Base-by-base conservation (phyloP, 1,140 invertebrate genomes). In the Oedothorax gibbosus region DNA sequence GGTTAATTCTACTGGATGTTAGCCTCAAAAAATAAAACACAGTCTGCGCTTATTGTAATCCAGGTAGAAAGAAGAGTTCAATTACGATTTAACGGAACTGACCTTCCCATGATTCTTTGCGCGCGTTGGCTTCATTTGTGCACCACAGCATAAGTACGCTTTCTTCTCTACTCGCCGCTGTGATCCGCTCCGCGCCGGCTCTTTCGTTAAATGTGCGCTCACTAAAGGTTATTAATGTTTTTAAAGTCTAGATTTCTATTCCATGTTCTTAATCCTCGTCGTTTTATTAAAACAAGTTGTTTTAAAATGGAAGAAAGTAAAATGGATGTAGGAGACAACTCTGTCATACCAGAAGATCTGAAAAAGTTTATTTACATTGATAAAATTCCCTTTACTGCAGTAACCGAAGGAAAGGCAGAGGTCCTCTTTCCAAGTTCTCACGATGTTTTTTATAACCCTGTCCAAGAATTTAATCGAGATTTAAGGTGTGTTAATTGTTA, bases 401-500 rank as follows among this genome's bases (percentile, higher is more conserved):
- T 86, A 21, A 76, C 79, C 21, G 96, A 97, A 91, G 96, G 96
- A 0, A 91, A 93, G 88, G 95, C 95, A 3, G 92, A 93, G 88
- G 93, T 97, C 85, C 88, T 92, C 14, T 90, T 94, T 15, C 92
- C 92, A 11, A 89, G 91, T 18, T 78, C 88, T 11, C 92, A 93
- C 68, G 93, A 94, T 89, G 96, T 99, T 0, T 99, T 99, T 90
- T 99, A 99, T 88, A 99, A 99, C 91, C 97, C 96, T 4, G 97
- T 98, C 18, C 98, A 99, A 90, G 96, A 99, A 90, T 99, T 99
- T 88, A 99, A 99, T 89, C 92, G 98, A 88, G 98, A 99, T 91
- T 90, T 99, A n/a, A 98, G 94, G 92, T 94, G 92, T 82, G 88
- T 1, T 18, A 8, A 8, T 10, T 14, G 5, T 35, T 35, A 1